Percentiles rank a stretch among this genome's conserved stretches.
phyloP scores from a whole-genome alignment of 64 coral and sea anemone species.

The Dendrophyllia cribrosa region DNA sequence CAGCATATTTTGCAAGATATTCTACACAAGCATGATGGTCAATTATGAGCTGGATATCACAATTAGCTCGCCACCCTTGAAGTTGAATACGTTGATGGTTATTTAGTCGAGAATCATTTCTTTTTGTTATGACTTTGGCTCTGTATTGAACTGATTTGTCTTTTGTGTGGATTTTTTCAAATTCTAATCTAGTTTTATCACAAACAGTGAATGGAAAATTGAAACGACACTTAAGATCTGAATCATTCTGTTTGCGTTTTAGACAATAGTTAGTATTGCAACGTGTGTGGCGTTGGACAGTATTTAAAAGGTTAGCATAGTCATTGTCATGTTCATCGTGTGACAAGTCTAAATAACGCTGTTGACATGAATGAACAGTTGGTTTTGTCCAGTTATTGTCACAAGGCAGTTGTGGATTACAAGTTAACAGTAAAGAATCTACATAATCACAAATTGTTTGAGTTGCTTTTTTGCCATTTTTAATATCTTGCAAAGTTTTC shows the following conservation, averaged over 20 bases:
- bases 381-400: constrained; percentile 24
- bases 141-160: constrained; percentile 70
- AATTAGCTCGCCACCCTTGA: constrained; percentile 55
- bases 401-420: constrained; percentile 25
- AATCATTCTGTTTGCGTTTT: constrained; percentile 52
- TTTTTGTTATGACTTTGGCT: constrained; percentile 72
- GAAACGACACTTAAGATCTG: constrained; percentile 58
- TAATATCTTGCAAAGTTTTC: neutral
- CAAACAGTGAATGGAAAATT: constrained; percentile 60
- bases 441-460: constrained; percentile 52
- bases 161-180: constrained; percentile 71
- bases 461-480: constrained; percentile 39
- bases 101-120: constrained; percentile 68
- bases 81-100: constrained; percentile 44
- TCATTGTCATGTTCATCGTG: neutral
- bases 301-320: constrained; percentile 55
- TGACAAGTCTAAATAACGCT: neutral
- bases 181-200: constrained; percentile 62
- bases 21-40: constrained; percentile 64
- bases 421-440: constrained; percentile 31
- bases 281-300: constrained; percentile 52
- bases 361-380: constrained; percentile 28
- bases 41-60: constrained; percentile 67
- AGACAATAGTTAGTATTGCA: constrained; percentile 58
- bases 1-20: neutral